A percentile compares a stretch with the other conserved stretches of the same genome.
Conservation (phyloP, 2,113 vertebrate species). For the Cebidichthys violaceus region DNA sequence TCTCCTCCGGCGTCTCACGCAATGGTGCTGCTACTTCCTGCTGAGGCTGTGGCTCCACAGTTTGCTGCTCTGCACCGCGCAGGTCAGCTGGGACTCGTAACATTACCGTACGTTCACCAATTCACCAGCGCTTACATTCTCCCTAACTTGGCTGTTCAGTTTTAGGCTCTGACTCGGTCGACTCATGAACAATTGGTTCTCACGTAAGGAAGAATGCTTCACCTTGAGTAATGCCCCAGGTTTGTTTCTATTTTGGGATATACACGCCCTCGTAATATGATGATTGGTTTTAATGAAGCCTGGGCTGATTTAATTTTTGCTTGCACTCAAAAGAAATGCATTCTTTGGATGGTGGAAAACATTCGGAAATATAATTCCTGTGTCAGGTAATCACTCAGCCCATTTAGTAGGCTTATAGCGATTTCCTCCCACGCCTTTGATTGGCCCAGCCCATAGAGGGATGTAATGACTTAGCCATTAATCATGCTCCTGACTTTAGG, state of each 20-base stretch:
- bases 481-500: slow-evolving; percentile 28
- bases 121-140: not conserved
- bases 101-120: not conserved
- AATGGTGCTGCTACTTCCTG: slow-evolving; percentile 26
- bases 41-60: slow-evolving; percentile 2
- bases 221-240: slow-evolving; percentile 12
- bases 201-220: slow-evolving; percentile 3
- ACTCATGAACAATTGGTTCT: slow-evolving; percentile 31
- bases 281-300: slow-evolving; percentile 18
- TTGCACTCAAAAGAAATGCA: slow-evolving; percentile 3
- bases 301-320: not conserved
- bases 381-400: slow-evolving; percentile 18
- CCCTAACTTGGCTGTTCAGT: not conserved
- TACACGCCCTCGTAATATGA: slow-evolving; percentile 20
- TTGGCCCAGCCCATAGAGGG: slow-evolving; percentile 6
- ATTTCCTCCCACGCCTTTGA: slow-evolving; percentile 44
- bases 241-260: slow-evolving; percentile 33
- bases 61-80: slow-evolving; percentile 13
- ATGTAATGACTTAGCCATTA: slow-evolving; percentile 23
- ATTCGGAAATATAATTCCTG: slow-evolving; percentile 13
- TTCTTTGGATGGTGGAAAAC: not conserved
- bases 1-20: slow-evolving; percentile 43
- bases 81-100: not conserved
- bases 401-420: slow-evolving; percentile 6
- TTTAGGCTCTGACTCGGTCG: slow-evolving; percentile 5